Evolutionary conservation across 2,888 invertebrate species (phyloP).

Genomic region (Ernsta delagoae): DNA sequence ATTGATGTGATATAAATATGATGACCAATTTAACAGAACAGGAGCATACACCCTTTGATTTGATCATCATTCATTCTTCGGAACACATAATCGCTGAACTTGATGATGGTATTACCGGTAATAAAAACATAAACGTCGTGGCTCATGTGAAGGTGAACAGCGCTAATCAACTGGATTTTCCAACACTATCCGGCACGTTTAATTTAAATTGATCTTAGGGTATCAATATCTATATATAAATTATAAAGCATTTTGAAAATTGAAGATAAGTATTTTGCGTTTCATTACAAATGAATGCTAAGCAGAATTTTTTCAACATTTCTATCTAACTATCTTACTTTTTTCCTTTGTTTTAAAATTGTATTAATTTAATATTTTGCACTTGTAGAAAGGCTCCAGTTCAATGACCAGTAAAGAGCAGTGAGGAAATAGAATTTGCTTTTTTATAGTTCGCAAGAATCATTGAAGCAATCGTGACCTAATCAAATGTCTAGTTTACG

Average conservation of each 20-base stretch:
- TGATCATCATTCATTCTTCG: slow-evolving; percentile 19
- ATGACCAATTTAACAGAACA: slow-evolving; percentile 22
- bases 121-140: slow-evolving; percentile 16
- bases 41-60: slow-evolving; percentile 18
- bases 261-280: too few species aligned
- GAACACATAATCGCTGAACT: slow-evolving; percentile 12
- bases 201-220: not conserved
- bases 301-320: too few species aligned
- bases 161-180: slow-evolving; percentile 18
- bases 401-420: not conserved
- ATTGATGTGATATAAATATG: slow-evolving; percentile 31
- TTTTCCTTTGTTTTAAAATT: not conserved
- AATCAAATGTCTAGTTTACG: slow-evolving; percentile 7
- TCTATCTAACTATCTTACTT: not conserved
- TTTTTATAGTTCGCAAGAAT: slow-evolving; percentile 3
- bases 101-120: slow-evolving; percentile 13
- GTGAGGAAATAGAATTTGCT: not conserved
- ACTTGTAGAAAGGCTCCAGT: not conserved
- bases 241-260: not conserved
- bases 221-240: not conserved
- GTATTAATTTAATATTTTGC: not conserved
- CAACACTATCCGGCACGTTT: slow-evolving; percentile 14
- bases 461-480: slow-evolving; percentile 14
- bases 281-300: too few species aligned
- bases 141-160: slow-evolving; percentile 6